These are phyloP conservation scores for Hybos culiciformis DNA, from an alignment of 2,888 invertebrate species.

Conservation along the genomic window DNA sequence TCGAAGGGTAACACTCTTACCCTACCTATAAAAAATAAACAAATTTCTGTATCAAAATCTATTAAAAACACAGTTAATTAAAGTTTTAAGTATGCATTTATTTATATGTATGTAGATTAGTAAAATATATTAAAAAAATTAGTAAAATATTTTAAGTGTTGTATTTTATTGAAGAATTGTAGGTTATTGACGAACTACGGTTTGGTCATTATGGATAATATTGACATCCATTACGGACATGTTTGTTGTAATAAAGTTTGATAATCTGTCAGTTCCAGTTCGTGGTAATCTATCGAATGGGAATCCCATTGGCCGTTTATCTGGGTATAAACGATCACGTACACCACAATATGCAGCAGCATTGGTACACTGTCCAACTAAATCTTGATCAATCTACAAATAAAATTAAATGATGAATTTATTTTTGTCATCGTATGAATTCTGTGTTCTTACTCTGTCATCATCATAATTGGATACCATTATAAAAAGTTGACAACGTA, in stretches of 20 bases:
- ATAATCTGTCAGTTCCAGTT: slow-evolving; percentile 41
- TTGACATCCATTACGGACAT: slow-evolving; percentile 50
- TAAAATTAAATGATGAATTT: background rate
- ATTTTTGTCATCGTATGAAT: background rate
- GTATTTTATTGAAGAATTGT: no score
- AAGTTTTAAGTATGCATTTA: no score
- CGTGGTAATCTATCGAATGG: slow-evolving; percentile 66
- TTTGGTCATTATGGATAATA: slow-evolving; percentile 45
- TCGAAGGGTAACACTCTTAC: no score
- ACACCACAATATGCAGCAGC: slow-evolving; percentile 70
- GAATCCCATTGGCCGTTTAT: slow-evolving; percentile 70
- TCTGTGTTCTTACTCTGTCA: slow-evolving; percentile 31
- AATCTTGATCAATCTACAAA: slow-evolving; percentile 28
- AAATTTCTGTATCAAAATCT: no score
- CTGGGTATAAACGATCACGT: slow-evolving; percentile 63
- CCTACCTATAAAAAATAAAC: no score
- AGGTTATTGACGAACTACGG: slow-evolving; percentile 31
- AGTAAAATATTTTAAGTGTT: no score
- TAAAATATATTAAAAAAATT: no score
- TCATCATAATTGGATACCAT: slow-evolving; percentile 57
- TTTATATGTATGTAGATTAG: no score
- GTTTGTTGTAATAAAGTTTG: slow-evolving; percentile 59
- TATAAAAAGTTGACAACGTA: slow-evolving; percentile 49
- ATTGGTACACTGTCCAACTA: slow-evolving; percentile 47
- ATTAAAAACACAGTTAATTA: no score